Evolutionary conservation across 2,797 vertebrate genomes (phyloP).

Genomic region (Philypnodon macrostomus): DNA sequence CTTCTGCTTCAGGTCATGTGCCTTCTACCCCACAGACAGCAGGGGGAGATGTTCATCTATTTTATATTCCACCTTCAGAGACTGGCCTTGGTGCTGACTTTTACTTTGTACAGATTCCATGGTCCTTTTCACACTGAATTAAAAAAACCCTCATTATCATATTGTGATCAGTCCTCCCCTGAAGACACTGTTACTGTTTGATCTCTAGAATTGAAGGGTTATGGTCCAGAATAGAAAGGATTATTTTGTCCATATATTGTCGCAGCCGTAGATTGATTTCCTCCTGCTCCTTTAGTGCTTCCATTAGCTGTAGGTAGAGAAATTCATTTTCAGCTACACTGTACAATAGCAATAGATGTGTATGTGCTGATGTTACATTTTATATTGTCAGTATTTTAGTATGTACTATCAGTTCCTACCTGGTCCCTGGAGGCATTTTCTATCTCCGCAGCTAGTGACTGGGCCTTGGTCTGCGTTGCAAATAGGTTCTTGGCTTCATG

Average conservation of each 20-base stretch:
- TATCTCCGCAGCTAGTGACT: conserved; percentile 94
- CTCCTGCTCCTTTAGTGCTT: conserved; percentile 96
- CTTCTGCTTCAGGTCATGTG: conserved; percentile 14
- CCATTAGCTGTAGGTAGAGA: conserved; percentile 86
- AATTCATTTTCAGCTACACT: no score
- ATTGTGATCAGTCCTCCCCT: no score
- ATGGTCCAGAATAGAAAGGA: conserved; percentile 94
- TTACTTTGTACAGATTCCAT: conserved; percentile 17
- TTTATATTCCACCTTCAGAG: conserved; percentile 18
- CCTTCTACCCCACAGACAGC: conserved; percentile 46
- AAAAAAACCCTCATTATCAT: conserved; percentile 34
- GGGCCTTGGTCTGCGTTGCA: conserved; percentile 93
- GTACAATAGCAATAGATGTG: no score
- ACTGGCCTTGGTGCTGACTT: conserved; percentile 24
- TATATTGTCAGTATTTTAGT: background rate
- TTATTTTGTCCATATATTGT: conserved; percentile 99
- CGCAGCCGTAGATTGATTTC: conserved; percentile 93
- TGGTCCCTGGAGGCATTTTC: conserved; percentile 94
- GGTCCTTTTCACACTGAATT: conserved; percentile 34
- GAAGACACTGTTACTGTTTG: conserved; percentile 76
- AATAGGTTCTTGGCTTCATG: conserved; percentile 95
- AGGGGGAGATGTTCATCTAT: conserved; percentile 50
- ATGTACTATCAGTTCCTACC: conserved; percentile 67
- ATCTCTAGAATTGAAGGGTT: conserved; percentile 98
- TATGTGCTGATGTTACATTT: no score